Conservation (phyloP, 2,888 invertebrate genomes). For the Leptinotarsa haldemani region DNA sequence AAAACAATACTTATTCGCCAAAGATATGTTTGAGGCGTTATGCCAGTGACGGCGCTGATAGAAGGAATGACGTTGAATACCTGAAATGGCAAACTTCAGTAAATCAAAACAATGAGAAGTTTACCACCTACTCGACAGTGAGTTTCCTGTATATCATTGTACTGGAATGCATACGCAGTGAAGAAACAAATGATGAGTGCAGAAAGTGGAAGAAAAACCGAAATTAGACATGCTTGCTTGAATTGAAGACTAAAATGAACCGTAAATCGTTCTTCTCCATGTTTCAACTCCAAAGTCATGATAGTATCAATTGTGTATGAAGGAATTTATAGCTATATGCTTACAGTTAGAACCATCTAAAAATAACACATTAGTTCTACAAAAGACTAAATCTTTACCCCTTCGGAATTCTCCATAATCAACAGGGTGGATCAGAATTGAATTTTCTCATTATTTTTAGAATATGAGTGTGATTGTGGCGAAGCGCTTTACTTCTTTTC, state of each 20-base stretch:
- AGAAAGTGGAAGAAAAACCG: slow-evolving; percentile 86
- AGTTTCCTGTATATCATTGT: slow-evolving; percentile 94
- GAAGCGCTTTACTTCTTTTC: background rate
- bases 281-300: slow-evolving; percentile 35
- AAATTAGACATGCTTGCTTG: slow-evolving; percentile 83
- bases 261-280: slow-evolving; percentile 60
- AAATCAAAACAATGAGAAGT: slow-evolving; percentile 1
- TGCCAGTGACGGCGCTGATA: slow-evolving; percentile 94
- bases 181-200: slow-evolving; percentile 89
- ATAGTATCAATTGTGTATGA: background rate
- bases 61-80: slow-evolving; percentile 95
- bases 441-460: background rate
- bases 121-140: slow-evolving; percentile 87
- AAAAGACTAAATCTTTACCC: background rate
- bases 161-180: slow-evolving; percentile 90
- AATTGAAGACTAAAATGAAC: slow-evolving; percentile 81
- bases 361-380: background rate
- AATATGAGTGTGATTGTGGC: background rate
- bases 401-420: background rate
- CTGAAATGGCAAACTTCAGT: slow-evolving; percentile 67
- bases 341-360: background rate
- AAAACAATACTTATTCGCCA: slow-evolving; percentile 94
- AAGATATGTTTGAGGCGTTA: slow-evolving; percentile 91
- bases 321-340: slow-evolving; percentile 1
- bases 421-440: background rate